Conservation (phyloP, 2,888 invertebrate genomes). For the Shargacucullia verbasci region DNA sequence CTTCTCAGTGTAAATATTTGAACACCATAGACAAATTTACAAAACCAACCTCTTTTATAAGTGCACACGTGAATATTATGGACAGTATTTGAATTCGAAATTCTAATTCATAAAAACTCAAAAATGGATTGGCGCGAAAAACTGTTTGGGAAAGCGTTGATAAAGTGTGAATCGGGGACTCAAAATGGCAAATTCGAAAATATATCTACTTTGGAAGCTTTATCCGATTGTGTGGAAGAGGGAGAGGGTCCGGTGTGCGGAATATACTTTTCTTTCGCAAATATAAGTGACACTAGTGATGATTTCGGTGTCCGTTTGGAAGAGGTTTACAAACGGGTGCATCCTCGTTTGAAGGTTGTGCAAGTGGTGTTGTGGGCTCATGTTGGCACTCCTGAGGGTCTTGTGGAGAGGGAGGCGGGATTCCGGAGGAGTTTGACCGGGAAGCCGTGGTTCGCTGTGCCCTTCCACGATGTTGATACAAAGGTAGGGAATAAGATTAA, state of each 20-base stretch:
- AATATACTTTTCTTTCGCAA: slow-evolving; percentile 92
- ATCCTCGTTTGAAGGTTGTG: slow-evolving; percentile 89
- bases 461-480: slow-evolving; percentile 91
- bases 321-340: slow-evolving; percentile 87
- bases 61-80: slow-evolving; percentile 24
- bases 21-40: slow-evolving; percentile 18
- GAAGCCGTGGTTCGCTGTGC: slow-evolving; percentile 92
- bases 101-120: slow-evolving; percentile 27
- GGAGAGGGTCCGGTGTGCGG: slow-evolving; percentile 89
- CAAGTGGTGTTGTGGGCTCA: slow-evolving; percentile 92
- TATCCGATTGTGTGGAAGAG: slow-evolving; percentile 82
- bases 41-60: slow-evolving; percentile 39
- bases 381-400: slow-evolving; percentile 88
- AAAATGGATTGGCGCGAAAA: slow-evolving; percentile 90
- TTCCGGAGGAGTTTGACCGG: slow-evolving; percentile 90
- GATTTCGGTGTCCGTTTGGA: slow-evolving; percentile 91
- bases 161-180: slow-evolving; percentile 84
- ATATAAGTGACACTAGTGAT: slow-evolving; percentile 91
- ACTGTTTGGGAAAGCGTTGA: slow-evolving; percentile 88
- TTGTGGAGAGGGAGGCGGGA: slow-evolving; percentile 90
- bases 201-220: slow-evolving; percentile 81
- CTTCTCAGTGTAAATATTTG: slow-evolving; percentile 36
- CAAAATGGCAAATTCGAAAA: slow-evolving; percentile 84
- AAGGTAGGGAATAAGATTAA: slow-evolving; percentile 84
- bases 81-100: slow-evolving; percentile 27